Evolutionary conservation across 1,140 invertebrate species (phyloP), one percentile per base, ranked within the genome.

Genomic region (Drosophila pseudoananassae): DNA sequence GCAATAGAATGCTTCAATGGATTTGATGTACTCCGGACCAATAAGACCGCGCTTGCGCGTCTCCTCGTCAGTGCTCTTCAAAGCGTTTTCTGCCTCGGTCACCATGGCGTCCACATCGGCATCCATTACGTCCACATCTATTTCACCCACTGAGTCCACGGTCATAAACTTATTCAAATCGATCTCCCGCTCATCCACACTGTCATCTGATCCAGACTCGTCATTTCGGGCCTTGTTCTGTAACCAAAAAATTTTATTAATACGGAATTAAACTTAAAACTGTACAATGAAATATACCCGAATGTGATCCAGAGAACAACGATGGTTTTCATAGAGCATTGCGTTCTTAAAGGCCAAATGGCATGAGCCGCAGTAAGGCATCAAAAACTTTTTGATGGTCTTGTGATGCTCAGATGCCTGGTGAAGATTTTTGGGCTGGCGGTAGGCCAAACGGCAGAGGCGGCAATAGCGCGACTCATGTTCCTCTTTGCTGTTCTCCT

Each of bases 141-240:
- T 95, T 92, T 96, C 95, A n/a, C 96, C 96, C 15, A 97, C 95
- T 15, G 96, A 96, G 92, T 97, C 96, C 7, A 97, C 93, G 25
- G 96, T 96, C 93, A 96, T 96, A 77, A 97, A 97, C 85, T 96
- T 96, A 53, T 96, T 96, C 46, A 97, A 93, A 92, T 96, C 95
- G 3, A 95, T 94, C 90, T 96, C 95, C 80, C 95, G 95, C 66
- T 96, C 95, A 77, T 95, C 94, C 1, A 92, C 94, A 73, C 94
- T 95, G 12, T 92, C 94, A 63, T 94, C 94, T 1, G 80, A 89
- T n/a, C 88, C 83, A 5, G 85, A 90, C 38, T 91, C 91, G 55
- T 88, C 87, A 43, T 90, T 91, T 38, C 92, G 88, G 15, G 94
- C 93, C 79, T 95, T 95, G 46, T 93, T 93, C 94, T 95, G 71